These are phyloP conservation scores for Eriocheir sinensis DNA, from an alignment of 1,140 invertebrate species.

Conservation along the genomic window DNA sequence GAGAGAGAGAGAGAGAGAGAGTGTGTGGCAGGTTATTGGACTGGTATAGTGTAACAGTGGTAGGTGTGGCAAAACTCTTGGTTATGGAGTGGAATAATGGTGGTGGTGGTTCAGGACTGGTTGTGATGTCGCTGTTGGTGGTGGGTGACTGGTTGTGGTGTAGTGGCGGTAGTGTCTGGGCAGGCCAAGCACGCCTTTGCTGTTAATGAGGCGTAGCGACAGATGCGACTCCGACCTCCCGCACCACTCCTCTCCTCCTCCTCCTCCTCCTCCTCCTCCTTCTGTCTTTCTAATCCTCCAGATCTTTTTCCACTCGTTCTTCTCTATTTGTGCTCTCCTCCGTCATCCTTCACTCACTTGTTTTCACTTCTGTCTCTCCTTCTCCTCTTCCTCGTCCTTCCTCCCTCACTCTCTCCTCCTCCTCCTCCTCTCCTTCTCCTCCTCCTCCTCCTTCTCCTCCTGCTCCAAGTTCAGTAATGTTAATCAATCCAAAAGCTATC, in stretches of 20 bases:
- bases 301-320: background rate
- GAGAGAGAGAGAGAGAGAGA: too few species aligned
- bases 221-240: background rate
- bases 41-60: too few species aligned
- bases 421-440: background rate
- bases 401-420: too few species aligned
- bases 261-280: background rate
- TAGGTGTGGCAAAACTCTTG: too few species aligned
- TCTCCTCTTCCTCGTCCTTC: background rate
- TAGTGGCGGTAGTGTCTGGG: background rate
- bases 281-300: background rate
- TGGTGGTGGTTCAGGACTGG: too few species aligned
- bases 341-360: background rate
- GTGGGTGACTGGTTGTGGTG: too few species aligned
- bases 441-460: background rate
- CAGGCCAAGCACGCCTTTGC: background rate
- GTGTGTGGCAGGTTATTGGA: too few species aligned
- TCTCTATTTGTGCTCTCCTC: background rate
- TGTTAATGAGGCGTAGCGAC: slow-evolving; percentile 5
- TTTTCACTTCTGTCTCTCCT: background rate
- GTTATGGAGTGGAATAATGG: too few species aligned
- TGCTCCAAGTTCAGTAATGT: too few species aligned
- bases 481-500: too few species aligned
- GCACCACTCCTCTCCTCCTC: background rate
- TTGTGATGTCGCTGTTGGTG: too few species aligned